Percentiles rank a stretch among this genome's conserved stretches.
These are phyloP conservation scores for Ornithoptera alexandrae DNA, from an alignment of 2,888 invertebrate genomes.

Conservation along the genomic window DNA sequence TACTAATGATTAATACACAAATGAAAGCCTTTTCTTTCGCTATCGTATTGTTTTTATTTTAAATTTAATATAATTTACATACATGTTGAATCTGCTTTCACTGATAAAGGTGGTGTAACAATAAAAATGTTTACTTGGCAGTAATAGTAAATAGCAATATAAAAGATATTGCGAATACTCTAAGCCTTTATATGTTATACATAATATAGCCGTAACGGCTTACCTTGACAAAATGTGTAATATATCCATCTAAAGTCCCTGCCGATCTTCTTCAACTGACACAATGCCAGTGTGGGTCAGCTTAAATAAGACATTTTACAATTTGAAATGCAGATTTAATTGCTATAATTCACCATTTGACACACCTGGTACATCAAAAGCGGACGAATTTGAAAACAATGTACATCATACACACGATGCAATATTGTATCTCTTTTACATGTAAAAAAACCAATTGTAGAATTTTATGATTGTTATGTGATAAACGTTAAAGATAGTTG, in stretches of 20 bases:
- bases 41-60: too few species aligned
- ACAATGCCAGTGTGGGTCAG: conserved; percentile 16
- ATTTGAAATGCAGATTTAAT: conserved; percentile 10
- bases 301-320: conserved; percentile 14
- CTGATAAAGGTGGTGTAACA: too few species aligned
- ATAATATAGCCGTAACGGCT: conserved; percentile 7
- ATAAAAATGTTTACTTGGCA: too few species aligned
- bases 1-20: too few species aligned
- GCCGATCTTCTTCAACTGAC: conserved; percentile 11
- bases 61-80: too few species aligned
- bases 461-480: too few species aligned
- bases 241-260: conserved; percentile 17
- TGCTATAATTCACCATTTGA: conserved; percentile 8
- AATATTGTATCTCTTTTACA: too few species aligned
- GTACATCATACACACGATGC: not conserved
- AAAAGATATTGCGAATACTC: conserved; percentile 15
- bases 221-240: conserved; percentile 6
- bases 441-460: too few species aligned
- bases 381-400: not conserved
- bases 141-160: not conserved
- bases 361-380: conserved; percentile 13
- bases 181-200: conserved; percentile 19
- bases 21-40: too few species aligned
- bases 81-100: too few species aligned
- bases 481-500: too few species aligned